Evolutionary conservation across 2,113 vertebrate species (phyloP).

Genomic region (Mustela lutreola): DNA sequence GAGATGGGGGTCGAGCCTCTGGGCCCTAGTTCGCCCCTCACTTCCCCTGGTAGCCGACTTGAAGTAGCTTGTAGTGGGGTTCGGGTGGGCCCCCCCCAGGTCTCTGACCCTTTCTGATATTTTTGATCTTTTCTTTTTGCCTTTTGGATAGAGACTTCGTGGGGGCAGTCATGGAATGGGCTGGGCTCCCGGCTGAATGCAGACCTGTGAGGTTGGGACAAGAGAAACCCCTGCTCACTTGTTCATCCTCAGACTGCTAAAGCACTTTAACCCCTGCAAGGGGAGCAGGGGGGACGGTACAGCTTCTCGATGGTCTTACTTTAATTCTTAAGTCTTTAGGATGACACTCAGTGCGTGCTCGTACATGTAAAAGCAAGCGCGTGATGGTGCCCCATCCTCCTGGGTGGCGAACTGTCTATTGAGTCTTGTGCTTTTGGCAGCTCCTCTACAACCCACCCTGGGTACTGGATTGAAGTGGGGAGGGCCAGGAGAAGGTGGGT

Average conservation of each 20-base stretch:
- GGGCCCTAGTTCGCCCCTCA: conserved; percentile 48
- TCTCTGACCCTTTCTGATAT: conserved; percentile 57
- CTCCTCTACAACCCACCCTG: background rate
- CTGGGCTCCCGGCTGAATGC: background rate
- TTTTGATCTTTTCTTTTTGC: conserved; percentile 75
- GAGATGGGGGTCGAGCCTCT: conserved; percentile 72
- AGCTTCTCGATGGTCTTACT: conserved; percentile 58
- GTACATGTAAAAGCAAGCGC: background rate
- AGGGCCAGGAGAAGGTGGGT: background rate
- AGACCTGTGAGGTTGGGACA: background rate
- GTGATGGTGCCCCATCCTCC: background rate
- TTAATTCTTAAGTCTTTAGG: background rate
- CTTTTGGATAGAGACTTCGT: conserved; percentile 69
- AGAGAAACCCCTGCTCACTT: conserved; percentile 13
- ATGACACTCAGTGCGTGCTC: background rate
- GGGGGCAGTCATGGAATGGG: conserved; percentile 39
- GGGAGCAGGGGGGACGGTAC: conserved; percentile 69
- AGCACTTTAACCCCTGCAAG: conserved; percentile 77
- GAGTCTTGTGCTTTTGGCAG: background rate
- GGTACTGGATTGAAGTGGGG: background rate
- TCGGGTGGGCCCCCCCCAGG: background rate
- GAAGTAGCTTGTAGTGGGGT: conserved; percentile 77
- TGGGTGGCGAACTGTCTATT: background rate
- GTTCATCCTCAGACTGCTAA: conserved; percentile 56
- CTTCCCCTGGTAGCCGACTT: conserved; percentile 68